Conservation (phyloP, 2,113 vertebrate genomes). For the Tragelaphus buxtoni region DNA sequence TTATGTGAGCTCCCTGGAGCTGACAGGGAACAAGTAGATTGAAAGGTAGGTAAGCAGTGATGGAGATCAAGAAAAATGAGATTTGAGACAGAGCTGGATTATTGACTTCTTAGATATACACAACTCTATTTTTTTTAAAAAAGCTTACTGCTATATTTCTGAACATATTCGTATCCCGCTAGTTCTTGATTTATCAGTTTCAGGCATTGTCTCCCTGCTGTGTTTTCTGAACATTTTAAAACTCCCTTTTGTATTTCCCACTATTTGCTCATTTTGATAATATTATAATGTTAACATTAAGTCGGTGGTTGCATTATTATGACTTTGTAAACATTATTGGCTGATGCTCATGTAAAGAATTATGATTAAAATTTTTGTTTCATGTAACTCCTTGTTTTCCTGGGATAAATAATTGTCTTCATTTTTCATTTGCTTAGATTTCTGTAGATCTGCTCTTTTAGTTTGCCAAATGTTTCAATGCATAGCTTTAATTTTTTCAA, state of each 20-base stretch:
- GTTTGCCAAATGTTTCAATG: not conserved
- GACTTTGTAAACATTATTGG: not conserved
- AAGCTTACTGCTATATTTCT: not conserved
- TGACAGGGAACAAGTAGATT: not conserved
- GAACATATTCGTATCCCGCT: not conserved
- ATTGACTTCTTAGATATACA: not conserved
- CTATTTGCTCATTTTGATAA: not conserved
- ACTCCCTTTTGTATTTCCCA: not conserved
- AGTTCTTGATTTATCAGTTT: not conserved
- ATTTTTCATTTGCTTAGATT: not conserved
- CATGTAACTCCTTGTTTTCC: not conserved
- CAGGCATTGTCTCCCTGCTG: not conserved
- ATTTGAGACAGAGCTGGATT: not conserved
- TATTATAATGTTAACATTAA: not conserved
- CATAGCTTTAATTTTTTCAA: not conserved
- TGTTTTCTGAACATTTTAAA: not conserved
- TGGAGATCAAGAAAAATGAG: not conserved
- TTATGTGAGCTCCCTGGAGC: not conserved
- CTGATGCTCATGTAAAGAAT: not conserved
- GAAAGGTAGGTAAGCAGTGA: not conserved
- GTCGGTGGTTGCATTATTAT: not conserved
- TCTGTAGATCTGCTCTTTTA: not conserved
- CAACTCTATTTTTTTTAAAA: not conserved
- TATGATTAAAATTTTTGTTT: not conserved
- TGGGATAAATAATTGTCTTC: not conserved